Conservation (phyloP, 2,797 vertebrate genomes). For the Momotus momota region DNA sequence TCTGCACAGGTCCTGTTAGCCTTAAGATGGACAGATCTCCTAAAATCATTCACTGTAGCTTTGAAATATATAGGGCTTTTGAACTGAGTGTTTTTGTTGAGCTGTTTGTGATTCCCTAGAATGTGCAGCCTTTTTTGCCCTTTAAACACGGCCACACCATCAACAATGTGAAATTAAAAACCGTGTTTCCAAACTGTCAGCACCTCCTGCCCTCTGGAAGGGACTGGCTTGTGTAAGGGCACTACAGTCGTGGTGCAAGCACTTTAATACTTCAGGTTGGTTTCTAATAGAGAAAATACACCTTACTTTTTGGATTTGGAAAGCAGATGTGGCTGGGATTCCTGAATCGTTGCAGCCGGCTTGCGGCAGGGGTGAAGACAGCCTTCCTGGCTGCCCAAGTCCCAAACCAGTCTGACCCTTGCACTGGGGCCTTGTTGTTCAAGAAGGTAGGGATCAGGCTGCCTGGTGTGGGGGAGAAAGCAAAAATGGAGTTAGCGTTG, state of each 20-base stretch:
- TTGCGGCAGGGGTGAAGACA: neutral
- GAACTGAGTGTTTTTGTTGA: neutral
- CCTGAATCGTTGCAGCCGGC: neutral
- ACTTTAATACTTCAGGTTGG: neutral
- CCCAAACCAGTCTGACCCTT: slow-evolving; percentile 38
- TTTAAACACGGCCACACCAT: neutral
- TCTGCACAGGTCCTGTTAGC: neutral
- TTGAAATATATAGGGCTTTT: neutral
- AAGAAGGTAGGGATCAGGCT: slow-evolving; percentile 32
- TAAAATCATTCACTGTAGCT: neutral
- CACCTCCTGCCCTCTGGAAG: neutral
- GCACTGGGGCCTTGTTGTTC: neutral
- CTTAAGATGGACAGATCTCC: neutral
- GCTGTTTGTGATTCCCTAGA: neutral
- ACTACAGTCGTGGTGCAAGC: neutral
- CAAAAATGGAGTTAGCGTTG: neutral
- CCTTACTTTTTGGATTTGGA: neutral
- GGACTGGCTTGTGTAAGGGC: neutral
- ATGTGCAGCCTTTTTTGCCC: neutral
- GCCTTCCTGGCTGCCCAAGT: neutral
- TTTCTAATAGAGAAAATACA: neutral
- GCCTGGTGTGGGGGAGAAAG: slow-evolving; percentile 16
- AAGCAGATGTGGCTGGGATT: neutral
- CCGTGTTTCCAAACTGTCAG: neutral
- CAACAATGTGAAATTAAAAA: neutral